These are phyloP conservation scores for Drosophila engyochracea DNA, from an alignment of 2,888 invertebrate genomes.

Conservation along the genomic window DNA sequence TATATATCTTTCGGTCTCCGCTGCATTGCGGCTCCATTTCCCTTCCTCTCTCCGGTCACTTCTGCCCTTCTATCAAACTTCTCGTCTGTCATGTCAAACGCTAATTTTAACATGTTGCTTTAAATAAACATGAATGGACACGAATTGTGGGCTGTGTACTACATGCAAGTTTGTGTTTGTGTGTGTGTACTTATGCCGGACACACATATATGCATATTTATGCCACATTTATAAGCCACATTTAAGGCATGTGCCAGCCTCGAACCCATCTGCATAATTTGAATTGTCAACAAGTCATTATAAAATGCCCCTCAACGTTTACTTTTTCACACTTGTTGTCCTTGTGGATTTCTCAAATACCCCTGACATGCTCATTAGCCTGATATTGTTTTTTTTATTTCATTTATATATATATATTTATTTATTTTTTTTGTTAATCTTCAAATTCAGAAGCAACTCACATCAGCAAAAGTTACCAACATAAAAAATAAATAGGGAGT, in stretches of 20 bases:
- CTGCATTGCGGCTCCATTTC: conserved; percentile 25
- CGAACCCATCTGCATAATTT: conserved; percentile 60
- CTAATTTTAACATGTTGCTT: conserved; percentile 76
- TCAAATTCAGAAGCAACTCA: background rate
- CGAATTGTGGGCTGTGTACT: conserved; percentile 6
- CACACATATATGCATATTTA: conserved; percentile 37
- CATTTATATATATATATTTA: no score
- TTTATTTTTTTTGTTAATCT: background rate
- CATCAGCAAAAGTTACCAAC: background rate
- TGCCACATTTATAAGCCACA: conserved; percentile 26
- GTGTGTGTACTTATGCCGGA: conserved; percentile 18
- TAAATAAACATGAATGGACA: conserved; percentile 75
- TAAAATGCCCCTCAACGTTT: conserved; percentile 39
- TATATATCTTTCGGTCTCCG: background rate
- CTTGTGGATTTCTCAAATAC: conserved; percentile 16
- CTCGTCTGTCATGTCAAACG: conserved; percentile 49
- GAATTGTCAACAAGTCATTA: conserved; percentile 67
- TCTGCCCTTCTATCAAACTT: background rate
- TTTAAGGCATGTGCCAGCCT: conserved; percentile 24
- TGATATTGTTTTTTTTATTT: background rate
- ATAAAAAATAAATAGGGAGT: background rate
- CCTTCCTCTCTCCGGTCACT: background rate
- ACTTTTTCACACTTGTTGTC: conserved; percentile 26
- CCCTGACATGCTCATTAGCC: conserved; percentile 43
- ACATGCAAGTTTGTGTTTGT: conserved; percentile 2